These are phyloP conservation scores for Nemurella pictetii DNA, from an alignment of 2,888 invertebrate genomes.

Conservation along the genomic window DNA sequence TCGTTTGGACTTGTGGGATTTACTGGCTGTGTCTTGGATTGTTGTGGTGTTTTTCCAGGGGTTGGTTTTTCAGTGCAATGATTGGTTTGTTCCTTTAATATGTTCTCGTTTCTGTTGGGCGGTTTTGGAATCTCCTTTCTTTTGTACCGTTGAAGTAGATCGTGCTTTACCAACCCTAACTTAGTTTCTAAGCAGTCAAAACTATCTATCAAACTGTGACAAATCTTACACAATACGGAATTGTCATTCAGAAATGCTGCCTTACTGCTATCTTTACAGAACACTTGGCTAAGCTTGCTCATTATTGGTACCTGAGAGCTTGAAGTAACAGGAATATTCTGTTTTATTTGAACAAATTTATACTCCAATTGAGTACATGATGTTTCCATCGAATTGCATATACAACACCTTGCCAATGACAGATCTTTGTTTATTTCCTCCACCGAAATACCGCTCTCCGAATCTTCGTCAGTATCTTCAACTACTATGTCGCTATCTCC, in stretches of 20 bases:
- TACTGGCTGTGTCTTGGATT: background rate
- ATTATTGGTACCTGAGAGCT: slow-evolving; percentile 37
- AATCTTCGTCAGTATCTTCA: slow-evolving; percentile 41
- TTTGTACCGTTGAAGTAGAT: slow-evolving; percentile 33
- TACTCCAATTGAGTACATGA: background rate
- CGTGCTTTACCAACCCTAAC: slow-evolving; percentile 36
- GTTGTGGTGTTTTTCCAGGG: background rate
- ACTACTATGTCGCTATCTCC: slow-evolving; percentile 42
- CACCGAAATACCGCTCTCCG: slow-evolving; percentile 38
- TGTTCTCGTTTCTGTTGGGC: background rate
- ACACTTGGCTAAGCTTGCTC: slow-evolving; percentile 36
- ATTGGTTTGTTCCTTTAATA: background rate
- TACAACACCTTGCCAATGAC: slow-evolving; percentile 33
- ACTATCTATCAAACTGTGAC: slow-evolving; percentile 38
- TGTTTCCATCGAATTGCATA: slow-evolving; percentile 34
- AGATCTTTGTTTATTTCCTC: slow-evolving; percentile 32
- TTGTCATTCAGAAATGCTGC: background rate
- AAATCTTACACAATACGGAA: slow-evolving; percentile 37
- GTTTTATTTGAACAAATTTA: slow-evolving; percentile 36
- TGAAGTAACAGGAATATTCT: slow-evolving; percentile 36
- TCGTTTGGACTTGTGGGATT: background rate
- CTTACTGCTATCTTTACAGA: slow-evolving; percentile 13
- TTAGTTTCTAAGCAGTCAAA: slow-evolving; percentile 39
- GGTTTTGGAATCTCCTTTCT: slow-evolving; percentile 20
- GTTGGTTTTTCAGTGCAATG: background rate